Percentiles rank a stretch among this genome's conserved stretches.
Evolutionary conservation across 2,888 invertebrate species (phyloP).

Genomic region (Lepidocyrtoides sp.): DNA sequence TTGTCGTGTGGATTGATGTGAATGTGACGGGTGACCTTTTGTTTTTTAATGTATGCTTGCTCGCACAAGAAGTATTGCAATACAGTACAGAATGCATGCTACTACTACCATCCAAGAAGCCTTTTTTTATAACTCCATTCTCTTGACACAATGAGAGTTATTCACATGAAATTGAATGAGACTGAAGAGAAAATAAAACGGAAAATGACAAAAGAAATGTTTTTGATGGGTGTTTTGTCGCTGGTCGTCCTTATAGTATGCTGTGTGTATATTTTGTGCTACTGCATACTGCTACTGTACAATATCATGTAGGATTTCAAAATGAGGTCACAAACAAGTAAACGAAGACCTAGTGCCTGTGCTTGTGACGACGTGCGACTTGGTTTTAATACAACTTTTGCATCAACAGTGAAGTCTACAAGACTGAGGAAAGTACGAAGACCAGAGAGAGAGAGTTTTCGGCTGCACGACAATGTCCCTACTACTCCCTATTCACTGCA

Average conservation of each 20-base stretch:
- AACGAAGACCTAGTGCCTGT: neutral
- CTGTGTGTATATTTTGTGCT: neutral
- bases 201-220: conserved; percentile 55
- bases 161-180: conserved; percentile 31
- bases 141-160: conserved; percentile 19
- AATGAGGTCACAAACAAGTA: conserved; percentile 62
- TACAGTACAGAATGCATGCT: neutral
- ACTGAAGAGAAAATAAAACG: conserved; percentile 48
- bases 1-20: conserved; percentile 53
- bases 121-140: conserved; percentile 40
- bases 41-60: neutral
- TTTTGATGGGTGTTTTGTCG: conserved; percentile 48
- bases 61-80: neutral
- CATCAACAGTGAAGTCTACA: neutral
- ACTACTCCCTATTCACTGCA: too few species aligned
- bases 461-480: neutral
- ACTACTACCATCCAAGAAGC: neutral
- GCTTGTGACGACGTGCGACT: neutral
- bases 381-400: neutral
- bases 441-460: neutral
- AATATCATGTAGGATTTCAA: conserved; percentile 2
- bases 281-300: neutral
- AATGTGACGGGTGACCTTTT: conserved; percentile 71
- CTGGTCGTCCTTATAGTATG: conserved; percentile 3
- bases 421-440: neutral